These are phyloP conservation scores for Jacana jacana DNA, from an alignment of 2,113 vertebrate genomes.

Conservation along the genomic window DNA sequence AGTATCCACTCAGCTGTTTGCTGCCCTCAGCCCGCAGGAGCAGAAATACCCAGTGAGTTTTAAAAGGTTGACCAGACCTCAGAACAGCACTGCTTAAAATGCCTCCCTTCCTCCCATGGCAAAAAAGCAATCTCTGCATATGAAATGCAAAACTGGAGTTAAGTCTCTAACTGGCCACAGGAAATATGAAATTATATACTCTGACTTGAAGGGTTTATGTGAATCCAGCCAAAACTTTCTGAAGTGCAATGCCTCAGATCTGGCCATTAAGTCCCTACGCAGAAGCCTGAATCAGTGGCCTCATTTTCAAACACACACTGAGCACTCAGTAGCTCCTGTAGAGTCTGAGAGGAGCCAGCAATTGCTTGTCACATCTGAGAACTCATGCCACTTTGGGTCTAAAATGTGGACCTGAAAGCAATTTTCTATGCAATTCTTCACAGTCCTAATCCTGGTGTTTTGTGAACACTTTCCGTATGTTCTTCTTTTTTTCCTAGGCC, in stretches of 20 bases:
- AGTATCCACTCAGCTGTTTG: neutral
- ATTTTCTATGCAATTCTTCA: constrained; percentile 21
- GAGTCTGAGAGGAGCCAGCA: neutral
- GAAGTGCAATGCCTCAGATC: constrained; percentile 22
- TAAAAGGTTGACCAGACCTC: neutral
- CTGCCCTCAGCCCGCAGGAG: neutral
- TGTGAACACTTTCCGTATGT: neutral
- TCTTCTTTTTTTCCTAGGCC: neutral
- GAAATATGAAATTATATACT: neutral
- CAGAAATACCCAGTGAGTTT: neutral
- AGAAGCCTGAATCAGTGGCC: neutral
- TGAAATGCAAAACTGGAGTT: neutral
- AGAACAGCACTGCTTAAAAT: neutral
- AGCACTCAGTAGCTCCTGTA: constrained; percentile 16
- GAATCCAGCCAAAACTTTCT: constrained; percentile 35
- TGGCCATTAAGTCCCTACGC: constrained; percentile 16
- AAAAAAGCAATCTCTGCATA: neutral
- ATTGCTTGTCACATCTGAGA: constrained; percentile 45
- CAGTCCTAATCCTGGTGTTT: neutral
- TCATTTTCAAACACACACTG: constrained; percentile 42
- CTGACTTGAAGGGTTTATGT: neutral
- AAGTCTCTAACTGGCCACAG: neutral
- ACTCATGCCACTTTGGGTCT: neutral
- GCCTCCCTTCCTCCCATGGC: neutral
- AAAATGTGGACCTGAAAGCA: neutral